Conservation (phyloP, 2,113 vertebrate genomes). For the Clarias gariepinus region DNA sequence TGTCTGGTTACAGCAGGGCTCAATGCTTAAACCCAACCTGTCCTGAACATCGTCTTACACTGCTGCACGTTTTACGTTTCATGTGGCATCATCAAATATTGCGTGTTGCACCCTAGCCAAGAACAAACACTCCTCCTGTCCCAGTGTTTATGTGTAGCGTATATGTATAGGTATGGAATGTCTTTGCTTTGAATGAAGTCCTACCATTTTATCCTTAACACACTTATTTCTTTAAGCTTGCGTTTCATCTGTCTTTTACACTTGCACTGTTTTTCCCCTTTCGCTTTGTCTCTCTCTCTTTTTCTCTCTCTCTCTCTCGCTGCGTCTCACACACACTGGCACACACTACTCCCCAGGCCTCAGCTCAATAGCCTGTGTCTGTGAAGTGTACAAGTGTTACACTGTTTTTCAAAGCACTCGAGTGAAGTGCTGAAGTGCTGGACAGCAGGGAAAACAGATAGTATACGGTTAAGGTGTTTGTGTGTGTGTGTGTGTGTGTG, state of each 20-base stretch:
- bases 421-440: constrained; percentile 24
- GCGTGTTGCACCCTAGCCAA: neutral
- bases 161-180: neutral
- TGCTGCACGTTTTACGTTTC: neutral
- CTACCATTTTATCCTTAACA: neutral
- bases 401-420: constrained; percentile 40
- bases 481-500: constrained; percentile 16
- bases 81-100: neutral
- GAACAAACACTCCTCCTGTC: neutral
- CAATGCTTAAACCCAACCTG: neutral
- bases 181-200: neutral
- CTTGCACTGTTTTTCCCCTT: neutral
- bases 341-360: constrained; percentile 27
- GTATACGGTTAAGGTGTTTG: neutral
- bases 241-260: neutral
- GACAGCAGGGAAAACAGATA: constrained; percentile 9
- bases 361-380: constrained; percentile 30
- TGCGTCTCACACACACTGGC: neutral
- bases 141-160: neutral
- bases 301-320: neutral
- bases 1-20: neutral
- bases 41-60: neutral
- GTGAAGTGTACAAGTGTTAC: constrained; percentile 43
- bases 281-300: neutral
- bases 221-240: neutral